phyloP scores from a whole-genome alignment of 2,113 vertebrate species.

The Gadus chalcogrammus region DNA sequence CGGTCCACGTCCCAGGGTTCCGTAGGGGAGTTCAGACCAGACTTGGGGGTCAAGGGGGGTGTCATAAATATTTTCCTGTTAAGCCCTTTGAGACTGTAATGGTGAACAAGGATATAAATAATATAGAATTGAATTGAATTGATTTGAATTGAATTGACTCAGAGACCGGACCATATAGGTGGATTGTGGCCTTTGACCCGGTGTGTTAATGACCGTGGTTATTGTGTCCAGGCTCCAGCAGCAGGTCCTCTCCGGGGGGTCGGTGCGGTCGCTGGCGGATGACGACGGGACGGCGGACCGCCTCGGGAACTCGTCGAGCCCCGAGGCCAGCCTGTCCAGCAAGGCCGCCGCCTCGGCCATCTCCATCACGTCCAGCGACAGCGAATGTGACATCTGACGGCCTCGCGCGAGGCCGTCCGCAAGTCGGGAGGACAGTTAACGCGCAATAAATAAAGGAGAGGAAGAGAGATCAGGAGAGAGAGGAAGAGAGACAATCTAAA shows the following conservation, averaged over 20 bases:
- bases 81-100: too few relatives aligned
- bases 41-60: too few relatives aligned
- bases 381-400: conserved; percentile 97
- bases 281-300: conserved; percentile 85
- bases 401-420: conserved; percentile 35
- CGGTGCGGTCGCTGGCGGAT: conserved; percentile 83
- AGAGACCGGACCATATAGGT: too few relatives aligned
- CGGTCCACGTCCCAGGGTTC: neutral
- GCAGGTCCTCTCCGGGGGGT: conserved; percentile 89
- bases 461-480: conserved; percentile 46
- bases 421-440: too few relatives aligned
- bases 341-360: conserved; percentile 96
- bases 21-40: too few relatives aligned
- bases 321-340: conserved; percentile 92
- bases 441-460: too few relatives aligned
- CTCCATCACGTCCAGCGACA: conserved; percentile 99
- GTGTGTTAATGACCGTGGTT: neutral
- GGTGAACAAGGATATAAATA: too few relatives aligned
- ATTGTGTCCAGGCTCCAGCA: conserved; percentile 86
- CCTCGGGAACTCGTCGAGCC: conserved; percentile 85
- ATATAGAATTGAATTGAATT: too few relatives aligned
- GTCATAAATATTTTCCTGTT: too few relatives aligned
- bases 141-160: too few relatives aligned
- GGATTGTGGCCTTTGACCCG: neutral
- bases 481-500: conserved; percentile 72